phyloP scores from a whole-genome alignment of 2,888 invertebrate genomes.

The Mechanitis mazaeus region DNA sequence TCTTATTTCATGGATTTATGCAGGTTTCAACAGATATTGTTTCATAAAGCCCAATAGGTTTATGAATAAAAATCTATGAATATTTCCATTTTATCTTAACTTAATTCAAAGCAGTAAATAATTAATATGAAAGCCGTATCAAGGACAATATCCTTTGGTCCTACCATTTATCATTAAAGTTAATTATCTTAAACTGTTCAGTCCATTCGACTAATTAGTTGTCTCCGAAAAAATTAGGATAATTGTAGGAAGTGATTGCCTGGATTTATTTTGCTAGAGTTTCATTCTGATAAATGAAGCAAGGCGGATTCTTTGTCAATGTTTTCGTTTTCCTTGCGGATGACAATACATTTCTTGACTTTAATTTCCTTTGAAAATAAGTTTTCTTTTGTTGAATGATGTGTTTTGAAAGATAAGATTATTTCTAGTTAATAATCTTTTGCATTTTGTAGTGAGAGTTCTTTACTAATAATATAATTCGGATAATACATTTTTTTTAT shows the following conservation, averaged over 20 bases:
- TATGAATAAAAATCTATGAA: no score
- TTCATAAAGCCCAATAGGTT: no score
- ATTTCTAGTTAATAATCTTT: slow-evolving; percentile 14
- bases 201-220: slow-evolving; percentile 68
- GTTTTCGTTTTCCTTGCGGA: slow-evolving; percentile 23
- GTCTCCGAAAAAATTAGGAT: slow-evolving; percentile 59
- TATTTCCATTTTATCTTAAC: no score
- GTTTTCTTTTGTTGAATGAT: slow-evolving; percentile 23
- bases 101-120: neutral
- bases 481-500: no score
- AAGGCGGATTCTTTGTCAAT: slow-evolving; percentile 24
- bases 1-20: no score
- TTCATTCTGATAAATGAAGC: slow-evolving; percentile 58
- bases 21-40: no score
- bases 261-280: slow-evolving; percentile 59
- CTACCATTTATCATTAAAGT: slow-evolving; percentile 65
- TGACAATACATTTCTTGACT: slow-evolving; percentile 29
- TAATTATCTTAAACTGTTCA: slow-evolving; percentile 63
- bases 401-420: slow-evolving; percentile 18
- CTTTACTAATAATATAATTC: neutral
- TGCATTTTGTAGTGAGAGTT: slow-evolving; percentile 2
- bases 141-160: slow-evolving; percentile 27
- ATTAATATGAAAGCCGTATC: slow-evolving; percentile 14
- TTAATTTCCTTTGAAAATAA: slow-evolving; percentile 29
- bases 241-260: slow-evolving; percentile 66